Evolutionary conservation across 2,888 invertebrate species (phyloP).

Genomic region (Nomada lathburiana): DNA sequence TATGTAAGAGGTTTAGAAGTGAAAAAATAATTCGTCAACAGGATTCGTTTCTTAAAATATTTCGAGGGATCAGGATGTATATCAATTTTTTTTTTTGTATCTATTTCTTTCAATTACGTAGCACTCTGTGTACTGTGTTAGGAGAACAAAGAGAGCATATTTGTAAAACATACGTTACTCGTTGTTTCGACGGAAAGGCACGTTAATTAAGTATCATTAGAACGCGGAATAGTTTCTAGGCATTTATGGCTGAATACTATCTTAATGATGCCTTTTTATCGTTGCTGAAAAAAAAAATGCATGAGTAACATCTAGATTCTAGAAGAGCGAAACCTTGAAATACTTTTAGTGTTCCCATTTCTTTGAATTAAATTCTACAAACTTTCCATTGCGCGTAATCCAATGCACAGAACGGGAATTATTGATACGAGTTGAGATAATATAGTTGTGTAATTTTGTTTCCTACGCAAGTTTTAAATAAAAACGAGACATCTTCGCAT

Average conservation of each 20-base stretch:
- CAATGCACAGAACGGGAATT: background rate
- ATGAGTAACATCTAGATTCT: background rate
- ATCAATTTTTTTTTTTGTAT: background rate
- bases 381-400: background rate
- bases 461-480: background rate
- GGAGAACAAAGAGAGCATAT: background rate
- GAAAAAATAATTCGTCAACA: no score
- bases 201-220: conserved; percentile 16
- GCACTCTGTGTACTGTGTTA: background rate
- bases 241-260: conserved; percentile 2
- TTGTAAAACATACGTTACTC: background rate
- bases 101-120: background rate
- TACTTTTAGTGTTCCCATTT: background rate
- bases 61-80: background rate
- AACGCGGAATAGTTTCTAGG: conserved; percentile 13
- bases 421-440: background rate
- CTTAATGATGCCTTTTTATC: conserved; percentile 4
- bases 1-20: no score
- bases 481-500: background rate
- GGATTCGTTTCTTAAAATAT: background rate
- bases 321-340: background rate
- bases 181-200: background rate
- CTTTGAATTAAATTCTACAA: background rate
- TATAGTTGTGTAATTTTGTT: background rate
- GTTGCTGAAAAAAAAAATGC: background rate